Evolutionary conservation across 2,888 invertebrate species (phyloP).

Genomic region (Drosophila quinaria): DNA sequence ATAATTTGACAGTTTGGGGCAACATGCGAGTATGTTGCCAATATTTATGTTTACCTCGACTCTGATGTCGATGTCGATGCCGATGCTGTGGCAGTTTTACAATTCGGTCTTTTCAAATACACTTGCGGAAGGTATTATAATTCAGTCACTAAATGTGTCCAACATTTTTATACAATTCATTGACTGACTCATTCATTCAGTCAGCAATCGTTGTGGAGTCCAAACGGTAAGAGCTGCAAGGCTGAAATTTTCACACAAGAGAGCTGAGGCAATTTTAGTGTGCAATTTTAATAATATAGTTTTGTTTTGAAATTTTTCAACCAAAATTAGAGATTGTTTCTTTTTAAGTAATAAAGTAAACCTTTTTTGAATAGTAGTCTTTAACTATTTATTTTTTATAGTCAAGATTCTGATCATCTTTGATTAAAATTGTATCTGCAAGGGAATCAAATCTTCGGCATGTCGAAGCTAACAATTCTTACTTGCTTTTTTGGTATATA

Average conservation of each 20-base stretch:
- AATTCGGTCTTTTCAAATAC: neutral
- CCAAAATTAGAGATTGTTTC: no score
- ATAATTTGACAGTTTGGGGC: constrained; percentile 82
- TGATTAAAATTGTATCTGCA: neutral
- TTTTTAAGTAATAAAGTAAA: neutral
- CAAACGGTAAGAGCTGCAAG: neutral
- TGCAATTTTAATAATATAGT: no score
- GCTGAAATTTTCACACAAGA: neutral
- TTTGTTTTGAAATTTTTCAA: no score
- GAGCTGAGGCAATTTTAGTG: neutral
- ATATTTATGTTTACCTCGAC: constrained; percentile 71
- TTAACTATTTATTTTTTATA: no score
- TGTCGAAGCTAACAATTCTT: neutral
- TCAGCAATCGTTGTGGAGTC: no score
- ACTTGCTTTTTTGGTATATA: neutral
- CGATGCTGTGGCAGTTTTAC: constrained; percentile 18
- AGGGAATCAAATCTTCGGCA: neutral
- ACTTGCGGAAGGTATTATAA: neutral
- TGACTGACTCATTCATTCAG: no score
- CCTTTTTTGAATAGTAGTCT: no score
- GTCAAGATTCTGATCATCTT: neutral
- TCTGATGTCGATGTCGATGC: constrained; percentile 2
- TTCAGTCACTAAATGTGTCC: neutral
- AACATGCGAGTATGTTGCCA: constrained; percentile 80
- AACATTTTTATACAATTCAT: no score